phyloP scores from a whole-genome alignment of 2,888 invertebrate genomes.

The Pristionchus maxplancki region DNA sequence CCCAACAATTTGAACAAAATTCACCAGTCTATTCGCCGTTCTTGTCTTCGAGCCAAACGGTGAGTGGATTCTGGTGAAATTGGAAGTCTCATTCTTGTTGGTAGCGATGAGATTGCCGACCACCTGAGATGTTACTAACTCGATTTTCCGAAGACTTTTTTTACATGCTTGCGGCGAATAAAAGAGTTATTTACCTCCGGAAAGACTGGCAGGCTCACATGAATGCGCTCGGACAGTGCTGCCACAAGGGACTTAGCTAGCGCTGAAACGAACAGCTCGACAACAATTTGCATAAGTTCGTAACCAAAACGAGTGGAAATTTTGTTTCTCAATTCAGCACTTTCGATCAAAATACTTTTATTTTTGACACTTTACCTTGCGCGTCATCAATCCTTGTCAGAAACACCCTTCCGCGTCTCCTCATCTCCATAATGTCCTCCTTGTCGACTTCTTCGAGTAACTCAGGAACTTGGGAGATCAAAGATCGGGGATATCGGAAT shows the following conservation, averaged over 20 bases:
- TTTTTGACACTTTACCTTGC: too few relatives aligned
- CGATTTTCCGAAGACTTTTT: too few relatives aligned
- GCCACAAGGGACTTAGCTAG: neutral
- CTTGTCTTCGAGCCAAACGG: neutral
- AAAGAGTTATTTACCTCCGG: neutral
- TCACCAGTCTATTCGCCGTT: too few relatives aligned
- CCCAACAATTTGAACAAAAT: neutral
- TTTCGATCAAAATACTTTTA: neutral
- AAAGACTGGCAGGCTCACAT: neutral
- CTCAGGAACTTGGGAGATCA: neutral
- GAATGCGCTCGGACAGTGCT: neutral
- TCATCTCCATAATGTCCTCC: constrained; percentile 18
- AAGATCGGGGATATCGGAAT: neutral
- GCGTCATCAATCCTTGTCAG: constrained; percentile 30
- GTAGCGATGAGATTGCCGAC: neutral
- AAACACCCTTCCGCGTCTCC: constrained; percentile 3
- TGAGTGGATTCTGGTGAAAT: neutral
- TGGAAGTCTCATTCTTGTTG: neutral
- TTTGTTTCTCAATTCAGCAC: neutral
- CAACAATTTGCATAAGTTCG: too few relatives aligned
- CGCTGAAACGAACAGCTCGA: neutral
- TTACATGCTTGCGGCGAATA: too few relatives aligned
- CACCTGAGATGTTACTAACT: neutral
- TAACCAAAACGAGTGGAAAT: too few relatives aligned
- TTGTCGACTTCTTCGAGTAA: neutral